These are phyloP conservation scores for Probaryconus sp. DNA, from an alignment of 1,140 invertebrate species.

Conservation along the genomic window DNA sequence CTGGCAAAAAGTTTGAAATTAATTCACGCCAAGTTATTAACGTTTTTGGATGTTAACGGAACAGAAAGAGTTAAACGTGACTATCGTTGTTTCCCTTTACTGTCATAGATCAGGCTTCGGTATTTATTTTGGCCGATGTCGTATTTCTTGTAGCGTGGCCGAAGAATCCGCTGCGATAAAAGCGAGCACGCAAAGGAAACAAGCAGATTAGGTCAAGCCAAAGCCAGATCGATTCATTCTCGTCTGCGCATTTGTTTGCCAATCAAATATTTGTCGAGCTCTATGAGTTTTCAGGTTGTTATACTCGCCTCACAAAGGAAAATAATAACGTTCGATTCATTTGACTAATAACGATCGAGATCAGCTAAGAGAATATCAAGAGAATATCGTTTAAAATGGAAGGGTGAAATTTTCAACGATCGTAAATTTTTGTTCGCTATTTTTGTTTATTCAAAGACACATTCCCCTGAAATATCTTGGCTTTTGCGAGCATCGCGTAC, in stretches of 20 bases:
- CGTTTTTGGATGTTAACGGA: too few relatives aligned
- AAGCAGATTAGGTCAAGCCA: slow-evolving; percentile 49
- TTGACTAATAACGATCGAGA: slow-evolving; percentile 30
- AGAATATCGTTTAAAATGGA: too few relatives aligned
- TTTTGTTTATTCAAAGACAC: background rate
- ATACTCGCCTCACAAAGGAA: slow-evolving; percentile 17
- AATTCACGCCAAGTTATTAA: too few relatives aligned
- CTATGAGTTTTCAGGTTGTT: slow-evolving; percentile 32
- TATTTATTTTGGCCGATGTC: slow-evolving; percentile 29
- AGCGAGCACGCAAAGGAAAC: slow-evolving; percentile 30
- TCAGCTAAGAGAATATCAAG: too few relatives aligned
- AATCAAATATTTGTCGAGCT: slow-evolving; percentile 52
- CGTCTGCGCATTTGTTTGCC: slow-evolving; percentile 56
- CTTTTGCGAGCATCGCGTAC: slow-evolving; percentile 19
- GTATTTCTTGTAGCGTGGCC: background rate
- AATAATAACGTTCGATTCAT: slow-evolving; percentile 41
- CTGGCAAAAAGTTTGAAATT: too few relatives aligned
- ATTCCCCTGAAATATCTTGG: too few relatives aligned
- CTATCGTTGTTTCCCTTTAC: background rate
- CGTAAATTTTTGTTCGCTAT: background rate
- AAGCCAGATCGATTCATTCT: slow-evolving; percentile 46
- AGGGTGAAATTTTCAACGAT: too few relatives aligned
- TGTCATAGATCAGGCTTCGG: background rate
- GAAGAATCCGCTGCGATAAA: slow-evolving; percentile 24
- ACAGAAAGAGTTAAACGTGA: too few relatives aligned